phyloP scores from a whole-genome alignment of 1,140 invertebrate species.

The Magallana angulata region DNA sequence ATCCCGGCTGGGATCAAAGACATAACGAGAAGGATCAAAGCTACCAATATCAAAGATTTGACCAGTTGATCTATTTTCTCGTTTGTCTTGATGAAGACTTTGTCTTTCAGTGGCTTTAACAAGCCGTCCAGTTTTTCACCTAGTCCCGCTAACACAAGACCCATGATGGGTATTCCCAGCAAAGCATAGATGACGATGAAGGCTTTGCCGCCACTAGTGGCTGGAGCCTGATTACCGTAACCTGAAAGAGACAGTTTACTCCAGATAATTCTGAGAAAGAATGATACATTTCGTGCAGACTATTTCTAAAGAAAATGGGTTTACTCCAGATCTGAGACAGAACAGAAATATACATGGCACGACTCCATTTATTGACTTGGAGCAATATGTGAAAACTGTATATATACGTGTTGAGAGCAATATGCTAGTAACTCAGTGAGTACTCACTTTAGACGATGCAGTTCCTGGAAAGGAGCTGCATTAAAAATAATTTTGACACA shows the following conservation, averaged over 20 bases:
- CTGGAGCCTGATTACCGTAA: slow-evolving; percentile 70
- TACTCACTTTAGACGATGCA: too few relatives aligned
- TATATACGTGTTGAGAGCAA: too few relatives aligned
- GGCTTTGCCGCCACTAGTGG: slow-evolving; percentile 61
- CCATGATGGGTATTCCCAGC: slow-evolving; percentile 67
- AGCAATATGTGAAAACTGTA: too few relatives aligned
- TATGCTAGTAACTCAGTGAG: too few relatives aligned
- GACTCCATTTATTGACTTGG: too few relatives aligned
- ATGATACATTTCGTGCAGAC: too few relatives aligned
- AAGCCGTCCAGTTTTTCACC: slow-evolving; percentile 61
- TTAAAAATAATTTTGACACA: too few relatives aligned
- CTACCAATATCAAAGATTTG: slow-evolving; percentile 41
- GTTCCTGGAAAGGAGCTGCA: too few relatives aligned
- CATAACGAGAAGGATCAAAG: background rate
- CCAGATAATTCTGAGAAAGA: too few relatives aligned
- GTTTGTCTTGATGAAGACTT: slow-evolving; percentile 52
- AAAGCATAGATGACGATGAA: slow-evolving; percentile 70
- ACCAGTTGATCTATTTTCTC: slow-evolving; percentile 47
- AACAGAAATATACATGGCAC: too few relatives aligned
- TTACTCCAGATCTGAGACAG: too few relatives aligned
- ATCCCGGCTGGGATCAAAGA: slow-evolving; percentile 52
- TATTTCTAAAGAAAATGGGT: too few relatives aligned
- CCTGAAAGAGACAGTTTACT: slow-evolving; percentile 55
- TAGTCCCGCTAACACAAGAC: slow-evolving; percentile 55
- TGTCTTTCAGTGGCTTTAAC: slow-evolving; percentile 53